Evolutionary conservation across 2,113 vertebrate species (phyloP).

Genomic region (Triplophysa siluroides): DNA sequence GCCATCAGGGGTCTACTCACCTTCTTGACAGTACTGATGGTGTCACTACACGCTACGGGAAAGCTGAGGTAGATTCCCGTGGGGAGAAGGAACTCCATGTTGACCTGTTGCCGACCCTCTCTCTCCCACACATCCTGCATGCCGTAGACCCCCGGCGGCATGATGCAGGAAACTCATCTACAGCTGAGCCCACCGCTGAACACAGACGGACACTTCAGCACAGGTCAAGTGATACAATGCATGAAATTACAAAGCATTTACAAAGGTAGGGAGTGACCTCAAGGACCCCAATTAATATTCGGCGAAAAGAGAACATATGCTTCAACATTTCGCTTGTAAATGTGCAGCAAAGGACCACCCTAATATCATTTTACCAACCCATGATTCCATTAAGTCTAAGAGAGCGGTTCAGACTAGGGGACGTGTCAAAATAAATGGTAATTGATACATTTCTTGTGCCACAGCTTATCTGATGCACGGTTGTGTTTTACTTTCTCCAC

Average conservation of each 20-base stretch:
- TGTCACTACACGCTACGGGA: conserved; percentile 84
- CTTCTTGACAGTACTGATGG: conserved; percentile 89
- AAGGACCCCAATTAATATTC: conserved; percentile 26
- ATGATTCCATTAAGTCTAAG: neutral
- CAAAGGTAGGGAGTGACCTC: conserved; percentile 18
- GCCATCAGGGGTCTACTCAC: conserved; percentile 65
- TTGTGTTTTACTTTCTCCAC: neutral
- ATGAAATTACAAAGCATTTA: conserved; percentile 24
- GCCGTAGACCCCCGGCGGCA: conserved; percentile 94
- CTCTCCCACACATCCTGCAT: conserved; percentile 91
- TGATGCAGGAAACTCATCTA: conserved; percentile 81
- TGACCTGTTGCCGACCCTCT: conserved; percentile 83
- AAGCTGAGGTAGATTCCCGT: conserved; percentile 94
- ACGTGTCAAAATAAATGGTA: neutral
- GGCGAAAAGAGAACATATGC: conserved; percentile 1
- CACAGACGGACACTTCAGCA: conserved; percentile 36
- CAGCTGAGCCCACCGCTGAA: conserved; percentile 71
- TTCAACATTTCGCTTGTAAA: conserved; percentile 14
- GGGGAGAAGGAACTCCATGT: conserved; percentile 92
- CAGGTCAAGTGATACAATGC: conserved; percentile 36
- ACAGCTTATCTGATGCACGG: neutral
- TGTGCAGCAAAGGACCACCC: neutral
- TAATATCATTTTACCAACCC: conserved; percentile 7
- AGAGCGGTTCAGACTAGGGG: neutral
- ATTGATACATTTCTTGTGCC: neutral